Conservation (phyloP, 2,113 vertebrate genomes). For the Lucifuga dentata region DNA sequence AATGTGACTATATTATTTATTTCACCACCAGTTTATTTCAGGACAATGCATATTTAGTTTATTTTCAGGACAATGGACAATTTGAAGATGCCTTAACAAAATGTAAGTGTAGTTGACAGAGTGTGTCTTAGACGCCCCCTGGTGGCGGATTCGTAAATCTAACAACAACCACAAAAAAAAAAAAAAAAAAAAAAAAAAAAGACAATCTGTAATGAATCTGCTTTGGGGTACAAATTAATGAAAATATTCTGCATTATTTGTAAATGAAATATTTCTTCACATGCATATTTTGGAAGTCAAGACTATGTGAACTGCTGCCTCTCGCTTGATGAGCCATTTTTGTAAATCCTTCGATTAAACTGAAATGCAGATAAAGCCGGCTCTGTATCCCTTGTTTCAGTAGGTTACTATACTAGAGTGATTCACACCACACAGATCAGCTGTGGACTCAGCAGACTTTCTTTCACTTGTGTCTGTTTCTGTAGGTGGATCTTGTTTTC, state of each 20-base stretch:
- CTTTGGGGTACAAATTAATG: background rate
- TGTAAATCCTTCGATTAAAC: background rate
- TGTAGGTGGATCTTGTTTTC: slow-evolving; percentile 20
- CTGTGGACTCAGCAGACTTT: slow-evolving; percentile 39
- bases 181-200: background rate
- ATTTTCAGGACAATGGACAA: too few species aligned
- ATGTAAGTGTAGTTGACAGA: background rate
- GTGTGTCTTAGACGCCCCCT: slow-evolving; percentile 55
- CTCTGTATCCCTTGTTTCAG: background rate
- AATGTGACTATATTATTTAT: too few species aligned
- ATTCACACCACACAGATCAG: background rate
- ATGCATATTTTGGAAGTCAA: too few species aligned
- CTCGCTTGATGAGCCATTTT: background rate
- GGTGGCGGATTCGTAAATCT: slow-evolving; percentile 39
- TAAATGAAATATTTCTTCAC: too few species aligned
- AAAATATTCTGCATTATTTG: too few species aligned
- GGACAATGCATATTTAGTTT: too few species aligned
- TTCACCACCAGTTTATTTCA: too few species aligned
- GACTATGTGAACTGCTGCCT: too few species aligned
- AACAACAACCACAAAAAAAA: background rate
- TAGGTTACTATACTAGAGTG: slow-evolving; percentile 1
- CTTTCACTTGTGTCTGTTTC: slow-evolving; percentile 11
- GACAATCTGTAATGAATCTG: too few species aligned
- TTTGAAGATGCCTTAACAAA: background rate
- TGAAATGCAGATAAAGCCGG: slow-evolving; percentile 11